phyloP scores from a whole-genome alignment of 2,113 vertebrate species.

The Tamias sibiricus region DNA sequence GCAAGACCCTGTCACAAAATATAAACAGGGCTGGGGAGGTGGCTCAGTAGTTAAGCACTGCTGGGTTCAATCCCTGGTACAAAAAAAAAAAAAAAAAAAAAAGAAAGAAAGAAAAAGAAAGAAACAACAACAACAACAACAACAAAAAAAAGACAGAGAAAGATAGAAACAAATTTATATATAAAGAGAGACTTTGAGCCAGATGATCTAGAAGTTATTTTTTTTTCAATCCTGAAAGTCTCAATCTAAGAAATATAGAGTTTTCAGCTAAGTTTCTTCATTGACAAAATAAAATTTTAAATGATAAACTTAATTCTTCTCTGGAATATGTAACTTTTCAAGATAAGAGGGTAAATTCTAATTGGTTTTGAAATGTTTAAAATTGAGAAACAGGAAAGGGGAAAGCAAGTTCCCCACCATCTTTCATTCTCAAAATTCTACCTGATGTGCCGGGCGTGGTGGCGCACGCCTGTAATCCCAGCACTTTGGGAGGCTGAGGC shows the following conservation, averaged over 20 bases:
- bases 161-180: not conserved
- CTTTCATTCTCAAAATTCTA: not conserved
- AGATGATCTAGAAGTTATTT: not conserved
- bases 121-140: too few species aligned
- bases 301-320: not conserved
- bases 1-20: too few species aligned
- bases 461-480: too few species aligned
- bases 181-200: too few species aligned
- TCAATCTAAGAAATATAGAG: not conserved
- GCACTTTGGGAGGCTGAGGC: too few species aligned
- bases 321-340: not conserved
- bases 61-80: too few species aligned
- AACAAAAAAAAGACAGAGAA: not conserved
- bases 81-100: not conserved
- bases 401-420: not conserved
- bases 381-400: not conserved
- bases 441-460: too few species aligned
- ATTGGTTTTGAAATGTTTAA: not conserved
- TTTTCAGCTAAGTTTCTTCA: not conserved
- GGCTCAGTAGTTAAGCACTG: too few species aligned
- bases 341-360: not conserved
- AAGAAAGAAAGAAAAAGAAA: too few species aligned
- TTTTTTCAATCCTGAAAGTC: not conserved
- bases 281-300: not conserved
- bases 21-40: too few species aligned